Percentiles rank a stretch among this genome's conserved stretches.
Evolutionary conservation across 2,113 vertebrate genomes (phyloP).

Genomic region (Amphiprion percula): DNA sequence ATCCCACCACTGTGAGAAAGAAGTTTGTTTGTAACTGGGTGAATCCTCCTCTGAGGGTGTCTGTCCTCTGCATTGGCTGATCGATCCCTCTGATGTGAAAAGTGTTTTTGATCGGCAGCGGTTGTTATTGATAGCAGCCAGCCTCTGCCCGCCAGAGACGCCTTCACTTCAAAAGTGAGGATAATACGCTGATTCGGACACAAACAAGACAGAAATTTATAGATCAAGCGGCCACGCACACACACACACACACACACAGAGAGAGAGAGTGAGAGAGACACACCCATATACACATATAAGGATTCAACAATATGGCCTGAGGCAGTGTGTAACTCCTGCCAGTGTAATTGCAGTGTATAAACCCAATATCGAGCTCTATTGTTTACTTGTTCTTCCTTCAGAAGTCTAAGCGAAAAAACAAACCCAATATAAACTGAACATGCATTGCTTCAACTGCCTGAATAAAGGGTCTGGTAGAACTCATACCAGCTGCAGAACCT

Average conservation of each 20-base stretch:
- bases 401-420: slow-evolving; percentile 32
- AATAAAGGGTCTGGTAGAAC: slow-evolving; percentile 25
- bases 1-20: slow-evolving; percentile 42
- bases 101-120: slow-evolving; percentile 68
- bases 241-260: slow-evolving; percentile 3
- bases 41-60: slow-evolving; percentile 41
- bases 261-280: slow-evolving; percentile 4
- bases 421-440: slow-evolving; percentile 21
- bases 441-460: slow-evolving; percentile 7
- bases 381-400: slow-evolving; percentile 53
- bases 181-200: slow-evolving; percentile 45
- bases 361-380: slow-evolving; percentile 60
- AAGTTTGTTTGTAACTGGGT: slow-evolving; percentile 26
- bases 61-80: slow-evolving; percentile 38
- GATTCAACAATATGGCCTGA: slow-evolving; percentile 35
- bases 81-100: slow-evolving; percentile 72
- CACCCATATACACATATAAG: background rate
- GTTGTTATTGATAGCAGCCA: slow-evolving; percentile 63
- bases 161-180: slow-evolving; percentile 44
- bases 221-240: slow-evolving; percentile 28
- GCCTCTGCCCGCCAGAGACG: slow-evolving; percentile 33
- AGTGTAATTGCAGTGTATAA: slow-evolving; percentile 60
- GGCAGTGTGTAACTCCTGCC: slow-evolving; percentile 38
- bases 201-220: slow-evolving; percentile 55
- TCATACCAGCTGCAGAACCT: background rate